Conservation (phyloP, 1,140 invertebrate genomes). For the Bombus turneri region DNA sequence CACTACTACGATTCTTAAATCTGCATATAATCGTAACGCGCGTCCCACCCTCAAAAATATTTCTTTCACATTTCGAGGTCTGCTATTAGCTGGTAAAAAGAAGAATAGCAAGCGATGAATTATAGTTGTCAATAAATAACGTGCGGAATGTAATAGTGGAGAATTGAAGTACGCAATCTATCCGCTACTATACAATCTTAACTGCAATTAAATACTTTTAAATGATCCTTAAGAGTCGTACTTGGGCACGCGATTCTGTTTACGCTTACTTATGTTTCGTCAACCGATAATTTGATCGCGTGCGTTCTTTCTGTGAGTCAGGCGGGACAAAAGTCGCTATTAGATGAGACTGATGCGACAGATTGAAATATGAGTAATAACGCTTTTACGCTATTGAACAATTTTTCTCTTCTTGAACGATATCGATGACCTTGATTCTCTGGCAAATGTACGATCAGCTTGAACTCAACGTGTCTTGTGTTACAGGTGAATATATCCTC, state of each 20-base stretch:
- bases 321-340: background rate
- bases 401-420: background rate
- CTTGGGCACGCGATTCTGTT: constrained; percentile 61
- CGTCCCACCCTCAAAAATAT: too few species aligned
- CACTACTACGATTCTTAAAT: too few species aligned
- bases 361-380: background rate
- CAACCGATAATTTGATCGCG: constrained; percentile 26
- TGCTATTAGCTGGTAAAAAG: too few species aligned
- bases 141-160: background rate
- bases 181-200: constrained; percentile 32
- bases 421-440: too few species aligned
- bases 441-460: background rate
- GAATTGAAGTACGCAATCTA: constrained; percentile 18
- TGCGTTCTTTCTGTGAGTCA: constrained; percentile 11
- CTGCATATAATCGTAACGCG: too few species aligned
- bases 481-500: constrained; percentile 80
- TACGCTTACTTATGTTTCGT: constrained; percentile 58
- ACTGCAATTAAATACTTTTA: constrained; percentile 56
- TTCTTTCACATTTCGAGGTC: too few species aligned
- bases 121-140: background rate
- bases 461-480: background rate
- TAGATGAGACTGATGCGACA: too few species aligned
- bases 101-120: background rate
- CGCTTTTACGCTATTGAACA: too few species aligned
- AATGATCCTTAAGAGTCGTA: constrained; percentile 51